A percentile compares a stretch with the other conserved stretches of the same genome.
These are phyloP conservation scores for Spea hammondii DNA, from an alignment of 2,797 vertebrate genomes.

Conservation along the genomic window DNA sequence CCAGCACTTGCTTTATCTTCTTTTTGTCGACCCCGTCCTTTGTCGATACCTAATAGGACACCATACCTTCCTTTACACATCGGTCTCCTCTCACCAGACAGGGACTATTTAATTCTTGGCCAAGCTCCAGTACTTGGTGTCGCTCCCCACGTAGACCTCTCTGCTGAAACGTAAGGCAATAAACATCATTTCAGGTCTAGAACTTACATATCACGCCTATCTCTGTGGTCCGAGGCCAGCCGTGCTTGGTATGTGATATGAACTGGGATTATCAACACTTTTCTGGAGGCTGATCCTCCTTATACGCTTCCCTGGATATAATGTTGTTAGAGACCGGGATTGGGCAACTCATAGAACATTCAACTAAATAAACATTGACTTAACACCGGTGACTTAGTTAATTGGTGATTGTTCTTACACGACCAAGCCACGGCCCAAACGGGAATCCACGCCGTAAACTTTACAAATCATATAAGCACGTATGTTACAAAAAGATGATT, in stretches of 20 bases:
- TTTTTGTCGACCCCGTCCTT: no score
- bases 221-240: neutral
- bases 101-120: neutral
- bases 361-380: conserved; percentile 25
- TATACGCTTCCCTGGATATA: conserved; percentile 33
- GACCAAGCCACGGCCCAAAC: no score
- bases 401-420: conserved; percentile 1
- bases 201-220: conserved; percentile 1
- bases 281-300: neutral
- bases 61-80: no score
- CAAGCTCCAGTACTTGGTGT: neutral
- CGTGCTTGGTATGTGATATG: neutral
- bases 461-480: no score
- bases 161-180: neutral
- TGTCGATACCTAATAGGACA: no score
- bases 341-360: conserved; percentile 17
- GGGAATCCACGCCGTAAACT: no score
- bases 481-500: no score
- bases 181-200: neutral
- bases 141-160: neutral
- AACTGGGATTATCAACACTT: neutral
- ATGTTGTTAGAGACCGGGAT: conserved; percentile 48
- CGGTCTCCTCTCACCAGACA: neutral
- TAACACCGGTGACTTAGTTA: neutral
- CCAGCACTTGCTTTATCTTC: no score